A percentile compares a stretch with the other conserved stretches of the same genome.
phyloP scores from a whole-genome alignment of 2,113 vertebrate genomes.

The Melierax canorus region DNA sequence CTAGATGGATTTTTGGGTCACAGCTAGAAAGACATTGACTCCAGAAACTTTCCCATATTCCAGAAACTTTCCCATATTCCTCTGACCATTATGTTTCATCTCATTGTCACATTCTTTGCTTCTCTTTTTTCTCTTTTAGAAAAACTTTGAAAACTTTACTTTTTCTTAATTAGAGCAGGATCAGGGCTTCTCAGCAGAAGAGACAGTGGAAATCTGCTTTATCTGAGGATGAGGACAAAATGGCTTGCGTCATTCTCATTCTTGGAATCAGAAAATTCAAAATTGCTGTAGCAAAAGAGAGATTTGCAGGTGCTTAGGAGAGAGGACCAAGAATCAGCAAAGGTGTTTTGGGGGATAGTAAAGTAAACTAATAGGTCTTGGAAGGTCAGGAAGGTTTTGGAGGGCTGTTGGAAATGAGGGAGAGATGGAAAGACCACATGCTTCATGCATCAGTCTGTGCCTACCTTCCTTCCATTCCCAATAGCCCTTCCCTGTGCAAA shows the following conservation, averaged over 20 bases:
- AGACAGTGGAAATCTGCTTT: not conserved
- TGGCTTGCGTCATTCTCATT: not conserved
- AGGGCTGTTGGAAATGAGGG: not conserved
- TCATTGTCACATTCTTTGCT: not conserved
- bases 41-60: not conserved
- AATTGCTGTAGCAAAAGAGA: not conserved
- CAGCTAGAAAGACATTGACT: not conserved
- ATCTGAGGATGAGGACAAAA: not conserved
- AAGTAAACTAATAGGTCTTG: not conserved
- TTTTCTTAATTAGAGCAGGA: not conserved
- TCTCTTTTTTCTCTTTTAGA: not conserved
- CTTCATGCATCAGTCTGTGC: not conserved
- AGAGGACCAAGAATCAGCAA: accelerated
- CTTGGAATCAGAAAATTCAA: not conserved
- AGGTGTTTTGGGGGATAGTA: not conserved
- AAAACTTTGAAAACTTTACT: not conserved
- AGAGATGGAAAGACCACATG: not conserved
- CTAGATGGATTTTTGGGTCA: not conserved
- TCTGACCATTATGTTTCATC: not conserved
- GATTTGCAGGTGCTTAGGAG: not conserved
- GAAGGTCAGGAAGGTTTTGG: not conserved
- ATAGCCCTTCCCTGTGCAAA: not conserved
- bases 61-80: not conserved
- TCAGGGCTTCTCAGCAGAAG: not conserved
- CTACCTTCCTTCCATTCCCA: not conserved